Conservation (phyloP, 2,888 invertebrate genomes). For the Volucella inanis region DNA sequence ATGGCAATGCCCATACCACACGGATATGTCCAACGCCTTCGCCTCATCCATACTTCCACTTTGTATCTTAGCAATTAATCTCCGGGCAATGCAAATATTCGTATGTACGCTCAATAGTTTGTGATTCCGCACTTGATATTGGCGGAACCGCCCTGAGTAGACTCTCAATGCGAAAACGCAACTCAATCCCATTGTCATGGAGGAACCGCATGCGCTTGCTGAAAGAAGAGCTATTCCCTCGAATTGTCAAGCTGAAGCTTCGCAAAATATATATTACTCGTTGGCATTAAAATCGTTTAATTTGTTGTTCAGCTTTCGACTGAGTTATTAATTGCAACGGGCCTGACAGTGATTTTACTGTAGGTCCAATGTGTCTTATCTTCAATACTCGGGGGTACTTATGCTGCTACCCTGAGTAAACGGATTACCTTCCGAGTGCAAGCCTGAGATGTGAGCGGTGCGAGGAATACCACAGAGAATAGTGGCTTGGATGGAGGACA, state of each 20-base stretch:
- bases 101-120: conserved; percentile 35
- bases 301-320: conserved; percentile 74
- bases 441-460: conserved; percentile 11
- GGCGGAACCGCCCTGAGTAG: conserved; percentile 63
- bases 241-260: conserved; percentile 68
- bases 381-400: conserved; percentile 10
- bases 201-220: conserved; percentile 33
- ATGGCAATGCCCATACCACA: conserved; percentile 2
- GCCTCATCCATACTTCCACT: conserved; percentile 43
- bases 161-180: conserved; percentile 61
- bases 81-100: conserved; percentile 48
- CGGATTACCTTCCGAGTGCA: conserved; percentile 1
- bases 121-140: conserved; percentile 57
- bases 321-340: conserved; percentile 74
- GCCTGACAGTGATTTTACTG: conserved; percentile 73
- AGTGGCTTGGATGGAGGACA: conserved; percentile 68
- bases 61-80: conserved; percentile 69
- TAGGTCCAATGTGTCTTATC: conserved; percentile 73
- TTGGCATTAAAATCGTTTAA: conserved; percentile 74
- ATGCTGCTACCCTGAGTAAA: background rate
- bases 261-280: conserved; percentile 71
- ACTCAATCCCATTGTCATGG: conserved; percentile 56
- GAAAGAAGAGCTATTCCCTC: conserved; percentile 51
- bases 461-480: conserved; percentile 23
- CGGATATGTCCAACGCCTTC: background rate